phyloP scores from a whole-genome alignment of 2,888 invertebrate genomes.

The Hedychridium roseum region DNA sequence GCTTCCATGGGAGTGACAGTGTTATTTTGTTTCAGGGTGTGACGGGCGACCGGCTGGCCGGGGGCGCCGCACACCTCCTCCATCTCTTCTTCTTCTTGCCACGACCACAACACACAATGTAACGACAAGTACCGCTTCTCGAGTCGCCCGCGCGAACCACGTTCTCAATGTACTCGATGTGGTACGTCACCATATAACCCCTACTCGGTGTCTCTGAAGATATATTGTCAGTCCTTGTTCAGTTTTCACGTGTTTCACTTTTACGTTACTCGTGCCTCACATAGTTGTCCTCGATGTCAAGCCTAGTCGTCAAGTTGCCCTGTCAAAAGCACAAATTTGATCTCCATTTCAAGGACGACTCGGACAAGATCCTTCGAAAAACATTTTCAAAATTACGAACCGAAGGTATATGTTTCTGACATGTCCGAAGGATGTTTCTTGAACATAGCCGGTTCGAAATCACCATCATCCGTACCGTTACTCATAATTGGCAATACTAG shows the following conservation, averaged over 20 bases:
- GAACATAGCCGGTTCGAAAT: no score
- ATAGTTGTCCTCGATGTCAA: no score
- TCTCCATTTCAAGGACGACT: no score
- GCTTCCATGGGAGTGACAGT: conserved; percentile 57
- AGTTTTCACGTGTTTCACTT: conserved; percentile 32
- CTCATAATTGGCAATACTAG: no score
- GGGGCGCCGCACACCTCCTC: conserved; percentile 64
- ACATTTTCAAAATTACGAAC: conserved; percentile 30
- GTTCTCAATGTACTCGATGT: conserved; percentile 61
- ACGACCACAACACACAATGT: conserved; percentile 62
- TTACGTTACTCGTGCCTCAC: conserved; percentile 35
- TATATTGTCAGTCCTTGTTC: conserved; percentile 47
- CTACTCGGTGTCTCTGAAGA: conserved; percentile 59
- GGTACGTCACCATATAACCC: conserved; percentile 60
- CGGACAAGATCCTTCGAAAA: no score
- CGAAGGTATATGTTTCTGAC: background rate
- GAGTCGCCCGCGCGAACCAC: conserved; percentile 60
- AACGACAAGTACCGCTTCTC: conserved; percentile 45
- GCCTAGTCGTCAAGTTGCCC: conserved; percentile 47
- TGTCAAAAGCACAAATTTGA: conserved; percentile 47
- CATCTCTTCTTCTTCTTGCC: conserved; percentile 61
- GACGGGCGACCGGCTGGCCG: conserved; percentile 64
- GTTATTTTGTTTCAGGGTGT: conserved; percentile 64
- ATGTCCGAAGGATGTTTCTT: background rate
- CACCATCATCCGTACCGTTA: no score